Conservation (phyloP, 2,888 invertebrate species). For the Trimorus sp. region DNA sequence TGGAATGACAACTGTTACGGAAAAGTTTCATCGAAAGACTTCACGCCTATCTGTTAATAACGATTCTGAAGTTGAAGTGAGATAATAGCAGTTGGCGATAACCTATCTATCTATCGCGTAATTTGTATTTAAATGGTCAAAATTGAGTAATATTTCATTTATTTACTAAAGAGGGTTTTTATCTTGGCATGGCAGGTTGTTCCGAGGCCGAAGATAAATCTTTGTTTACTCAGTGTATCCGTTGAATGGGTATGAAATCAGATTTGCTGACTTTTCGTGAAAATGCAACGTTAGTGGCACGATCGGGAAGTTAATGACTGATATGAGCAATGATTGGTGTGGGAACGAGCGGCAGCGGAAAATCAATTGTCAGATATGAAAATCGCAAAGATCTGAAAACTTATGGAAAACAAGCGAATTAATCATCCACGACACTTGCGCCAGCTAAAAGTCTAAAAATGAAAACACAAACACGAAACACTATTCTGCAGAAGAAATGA, state of each 20-base stretch:
- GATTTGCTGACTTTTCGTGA: too few species aligned
- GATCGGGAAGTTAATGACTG: too few species aligned
- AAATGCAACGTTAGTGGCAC: too few species aligned
- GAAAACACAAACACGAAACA: constrained; percentile 1
- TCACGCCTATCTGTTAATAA: constrained; percentile 45
- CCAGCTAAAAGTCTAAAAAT: background rate
- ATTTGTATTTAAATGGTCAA: constrained; percentile 51
- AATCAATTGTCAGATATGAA: constrained; percentile 32
- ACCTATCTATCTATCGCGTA: constrained; percentile 60
- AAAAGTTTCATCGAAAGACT: constrained; percentile 51
- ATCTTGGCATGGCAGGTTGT: too few species aligned
- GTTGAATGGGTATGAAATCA: too few species aligned
- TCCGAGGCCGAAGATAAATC: too few species aligned
- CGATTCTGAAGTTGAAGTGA: constrained; percentile 57
- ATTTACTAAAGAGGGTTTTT: too few species aligned
- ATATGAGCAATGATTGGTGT: too few species aligned
- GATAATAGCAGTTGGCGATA: constrained; percentile 60
- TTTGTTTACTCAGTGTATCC: too few species aligned
- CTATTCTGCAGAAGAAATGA: too few species aligned
- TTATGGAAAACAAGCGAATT: constrained; percentile 38
- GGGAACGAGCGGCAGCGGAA: background rate
- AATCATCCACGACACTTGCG: constrained; percentile 3
- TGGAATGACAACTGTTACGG: constrained; percentile 55
- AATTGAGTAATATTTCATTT: constrained; percentile 10
- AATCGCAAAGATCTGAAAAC: constrained; percentile 39